Base-by-base conservation (phyloP, 1,140 invertebrate genomes). In the Campoletis sonorensis region DNA sequence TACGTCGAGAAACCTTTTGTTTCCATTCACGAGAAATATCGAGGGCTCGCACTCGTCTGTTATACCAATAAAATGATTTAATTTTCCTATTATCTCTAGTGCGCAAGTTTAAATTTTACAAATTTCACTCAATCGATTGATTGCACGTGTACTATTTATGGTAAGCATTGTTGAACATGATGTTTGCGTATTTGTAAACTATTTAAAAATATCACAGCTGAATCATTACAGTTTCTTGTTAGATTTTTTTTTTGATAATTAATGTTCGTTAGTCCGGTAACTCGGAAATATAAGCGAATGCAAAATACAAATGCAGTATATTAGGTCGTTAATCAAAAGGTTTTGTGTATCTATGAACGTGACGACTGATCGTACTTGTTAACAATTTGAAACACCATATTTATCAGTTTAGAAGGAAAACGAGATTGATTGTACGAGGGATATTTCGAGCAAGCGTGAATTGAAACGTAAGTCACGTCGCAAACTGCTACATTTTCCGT, bases 1-100 rank as follows among this genome's bases (percentile, higher is more conserved):
- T 30, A 16, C 61, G 23, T n/a, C 4, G 40, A 45, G 40, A 26
- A 26, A 26, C 61, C 33, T 77, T 37, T 37, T 64, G 33, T 77
- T 77, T 64, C 21, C 67, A 64, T 77, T 64, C 75, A 54, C 16
- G 45, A 51, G 23, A 26, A 26, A 64, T 64, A 26, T 23, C 23
- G 21, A 64, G 61, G 27, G 23, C 61, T 64, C 16, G 16, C 11
- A 10, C 58, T 61, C 58, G 4, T 61, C 16, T 18, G 4, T 18
- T 54, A 54, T 54, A 21, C 11, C 21, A 23, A 23, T 64, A 64
- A 64, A 64, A 64, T 64, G 1, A 64, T 64, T 27, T 8, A 8
- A 13, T 23, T 64, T 64, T 0, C n/a, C 2, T 13, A 26, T 45
- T 64, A 64, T 64, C 23, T 13, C 2, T 33, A 33, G 40, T 0